Evolutionary conservation across 2,888 invertebrate genomes (phyloP), one percentile per base, ranked within the genome.

Genomic region (Steinernema carpocapsae): DNA sequence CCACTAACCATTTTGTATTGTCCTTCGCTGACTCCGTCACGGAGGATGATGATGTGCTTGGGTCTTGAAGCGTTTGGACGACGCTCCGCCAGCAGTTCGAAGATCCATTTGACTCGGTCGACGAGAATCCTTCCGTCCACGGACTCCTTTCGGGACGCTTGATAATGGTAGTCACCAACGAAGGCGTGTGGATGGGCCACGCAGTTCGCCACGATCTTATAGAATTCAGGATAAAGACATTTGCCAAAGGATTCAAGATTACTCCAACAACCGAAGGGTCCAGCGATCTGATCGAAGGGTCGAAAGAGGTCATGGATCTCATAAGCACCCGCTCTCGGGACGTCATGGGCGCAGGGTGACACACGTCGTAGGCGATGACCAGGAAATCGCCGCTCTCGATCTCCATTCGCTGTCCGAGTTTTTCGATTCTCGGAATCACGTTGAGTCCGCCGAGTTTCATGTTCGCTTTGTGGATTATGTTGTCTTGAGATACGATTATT

Each of bases 1-100:
- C 10, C 32, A 29, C 64, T 3, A 22, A 64, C 64, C 80, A 80
- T 80, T 24, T 26, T 52, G 45, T 73, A 78, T 73, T 79, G 79
- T 4, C 79, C 79, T 46, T 79, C 79, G 26, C 78, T 72, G 29
- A 79, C 71, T 24, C 80, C 80, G 51, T 79, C 81, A 14, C 79
- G 80, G 71, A 81, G 37, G 12, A 79, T 70, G 64, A 79, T 48
- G 1, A 79, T 48, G 45, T 70, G 24, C 22, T 71, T 45, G 0
- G 78, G 78, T 10, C 37, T 42, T 26, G 26, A 29, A 2, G n/a
- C 37, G 12, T 26, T 22, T 6, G 79, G 79, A 0, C 78, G 80
- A 32, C 52, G 51, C 19, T 22, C 42, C 46, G 43, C 45, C 42
- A 80, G 52, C 24, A 42, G 37, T 2, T 51, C 19, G 48, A 79